Evolutionary conservation across 35 echinoderm and acorn worm genomes (phyloP), one percentile per base, ranked within the genome.

Genomic region (Chiridota heheva): DNA sequence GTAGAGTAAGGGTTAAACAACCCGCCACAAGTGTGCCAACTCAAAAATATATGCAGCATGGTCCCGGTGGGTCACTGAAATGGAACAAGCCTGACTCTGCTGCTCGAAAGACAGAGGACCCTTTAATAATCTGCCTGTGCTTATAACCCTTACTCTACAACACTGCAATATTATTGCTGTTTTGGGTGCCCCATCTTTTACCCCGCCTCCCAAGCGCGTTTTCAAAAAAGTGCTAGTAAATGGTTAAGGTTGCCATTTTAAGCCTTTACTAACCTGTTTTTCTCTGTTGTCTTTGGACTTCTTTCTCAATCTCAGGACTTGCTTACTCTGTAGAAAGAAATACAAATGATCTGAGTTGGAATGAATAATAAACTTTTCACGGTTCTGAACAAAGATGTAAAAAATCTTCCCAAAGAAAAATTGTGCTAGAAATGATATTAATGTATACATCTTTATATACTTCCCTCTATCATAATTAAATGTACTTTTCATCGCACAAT

Each of bases 271-370:
- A 7, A 74, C 70, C 70, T 74, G 70, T 32, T 74, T 74, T 42
- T 74, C 70, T 31, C 17, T 47, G 36, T 51, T 74, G 30, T 74
- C 70, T 53, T 27, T 51, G 25, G 44, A 74, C 16, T 47, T 51
- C 28, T 74, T 74, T 1, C 70, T 41, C 44, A 74, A 32, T 31
- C 70, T 47, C 70, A 74, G 44, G 16, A 74, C 70, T 31, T 74
- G 47, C 18, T 42, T 74, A 26, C 56, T 47, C 70, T 74, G 70
- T 2, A 30, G 36, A 74, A 66, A 29, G 40, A 15, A 55, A 55
- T n/a, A n/a, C n/a, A n/a, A n/a, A n/a, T n/a, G n/a, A n/a, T n/a
- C n/a, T n/a, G n/a, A n/a, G n/a, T n/a, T n/a, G n/a, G 0, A 15
- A 55, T 25, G 24, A 55, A 25, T 55, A 55, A 25, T 15, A 25